These are phyloP conservation scores for Caranx ignobilis DNA, from an alignment of 2,113 vertebrate species.

Conservation along the genomic window DNA sequence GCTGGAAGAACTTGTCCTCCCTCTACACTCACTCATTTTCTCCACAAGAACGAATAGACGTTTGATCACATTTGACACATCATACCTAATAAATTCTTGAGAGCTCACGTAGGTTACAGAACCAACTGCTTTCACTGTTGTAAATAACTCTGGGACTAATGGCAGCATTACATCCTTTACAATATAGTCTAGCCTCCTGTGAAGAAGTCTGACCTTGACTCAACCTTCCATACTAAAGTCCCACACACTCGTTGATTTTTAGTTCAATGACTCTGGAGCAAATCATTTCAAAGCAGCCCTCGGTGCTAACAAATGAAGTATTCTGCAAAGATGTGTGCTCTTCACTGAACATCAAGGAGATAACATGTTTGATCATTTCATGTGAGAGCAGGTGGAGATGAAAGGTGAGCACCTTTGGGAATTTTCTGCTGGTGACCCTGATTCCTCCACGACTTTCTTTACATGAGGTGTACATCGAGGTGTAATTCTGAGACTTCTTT, in stretches of 20 bases:
- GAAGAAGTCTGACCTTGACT: slow-evolving; percentile 28
- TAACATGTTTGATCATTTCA: slow-evolving; percentile 6
- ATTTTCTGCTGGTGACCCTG: slow-evolving; percentile 5
- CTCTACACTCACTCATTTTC: slow-evolving; percentile 5
- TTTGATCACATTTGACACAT: slow-evolving; percentile 37
- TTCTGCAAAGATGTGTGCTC: slow-evolving; percentile 8
- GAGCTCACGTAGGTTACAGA: slow-evolving; percentile 28
- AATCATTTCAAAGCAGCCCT: slow-evolving; percentile 21
- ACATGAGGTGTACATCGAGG: slow-evolving; percentile 4
- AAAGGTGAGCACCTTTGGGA: slow-evolving; percentile 8
- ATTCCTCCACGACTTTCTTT: neutral
- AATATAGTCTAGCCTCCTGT: slow-evolving; percentile 3
- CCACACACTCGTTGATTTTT: neutral
- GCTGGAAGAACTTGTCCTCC: slow-evolving; percentile 18
- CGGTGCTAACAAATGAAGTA: too few relatives aligned
- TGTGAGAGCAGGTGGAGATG: slow-evolving; percentile 1
- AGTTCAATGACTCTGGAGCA: slow-evolving; percentile 17
- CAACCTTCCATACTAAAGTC: slow-evolving; percentile 9
- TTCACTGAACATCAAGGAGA: slow-evolving; percentile 22
- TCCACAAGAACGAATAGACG: slow-evolving; percentile 12
- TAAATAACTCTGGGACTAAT: slow-evolving; percentile 42
- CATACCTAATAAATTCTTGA: slow-evolving; percentile 24
- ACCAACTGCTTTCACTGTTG: slow-evolving; percentile 9
- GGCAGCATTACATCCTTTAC: slow-evolving; percentile 32
- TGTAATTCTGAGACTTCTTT: neutral